Percentiles rank a stretch among this genome's conserved stretches.
Conservation (phyloP, 2,113 vertebrate species). For the Indri indri region DNA sequence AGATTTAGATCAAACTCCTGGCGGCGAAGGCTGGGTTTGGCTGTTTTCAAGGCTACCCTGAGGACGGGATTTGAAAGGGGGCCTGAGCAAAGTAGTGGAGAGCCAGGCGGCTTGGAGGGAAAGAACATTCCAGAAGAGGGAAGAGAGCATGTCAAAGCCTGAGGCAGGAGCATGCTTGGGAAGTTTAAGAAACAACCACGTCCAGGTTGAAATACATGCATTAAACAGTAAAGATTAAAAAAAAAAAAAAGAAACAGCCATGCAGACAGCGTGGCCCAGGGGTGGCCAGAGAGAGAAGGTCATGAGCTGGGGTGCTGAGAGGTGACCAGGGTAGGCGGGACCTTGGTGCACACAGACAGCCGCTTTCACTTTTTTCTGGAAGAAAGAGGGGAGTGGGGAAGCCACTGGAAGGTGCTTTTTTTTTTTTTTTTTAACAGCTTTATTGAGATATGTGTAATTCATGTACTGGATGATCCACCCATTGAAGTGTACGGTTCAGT, state of each 20-base stretch:
- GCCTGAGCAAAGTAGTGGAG: not conserved
- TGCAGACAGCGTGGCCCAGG: not conserved
- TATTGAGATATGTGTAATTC: not conserved
- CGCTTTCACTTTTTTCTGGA: not conserved
- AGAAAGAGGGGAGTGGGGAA: not conserved
- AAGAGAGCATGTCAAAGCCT: not conserved
- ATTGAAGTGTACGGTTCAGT: not conserved
- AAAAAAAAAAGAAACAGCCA: not conserved
- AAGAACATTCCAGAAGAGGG: not conserved
- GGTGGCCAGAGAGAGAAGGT: not conserved
- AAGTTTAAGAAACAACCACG: not conserved
- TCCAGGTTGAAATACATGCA: too few relatives aligned
- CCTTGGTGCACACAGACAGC: too few relatives aligned
- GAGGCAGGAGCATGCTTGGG: accelerated
- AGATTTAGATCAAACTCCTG: not conserved
- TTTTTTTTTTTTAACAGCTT: not conserved
- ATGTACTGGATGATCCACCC: not conserved
- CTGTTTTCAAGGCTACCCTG: not conserved
- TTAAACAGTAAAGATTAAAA: too few relatives aligned
- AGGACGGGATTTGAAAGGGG: not conserved
- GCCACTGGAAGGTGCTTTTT: not conserved
- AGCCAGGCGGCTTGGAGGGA: not conserved
- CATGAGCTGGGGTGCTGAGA: not conserved
- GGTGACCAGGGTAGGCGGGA: not conserved
- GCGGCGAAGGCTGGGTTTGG: not conserved